Base-by-base conservation (phyloP, 2,113 vertebrate genomes). In the Oryzias curvinotus region DNA sequence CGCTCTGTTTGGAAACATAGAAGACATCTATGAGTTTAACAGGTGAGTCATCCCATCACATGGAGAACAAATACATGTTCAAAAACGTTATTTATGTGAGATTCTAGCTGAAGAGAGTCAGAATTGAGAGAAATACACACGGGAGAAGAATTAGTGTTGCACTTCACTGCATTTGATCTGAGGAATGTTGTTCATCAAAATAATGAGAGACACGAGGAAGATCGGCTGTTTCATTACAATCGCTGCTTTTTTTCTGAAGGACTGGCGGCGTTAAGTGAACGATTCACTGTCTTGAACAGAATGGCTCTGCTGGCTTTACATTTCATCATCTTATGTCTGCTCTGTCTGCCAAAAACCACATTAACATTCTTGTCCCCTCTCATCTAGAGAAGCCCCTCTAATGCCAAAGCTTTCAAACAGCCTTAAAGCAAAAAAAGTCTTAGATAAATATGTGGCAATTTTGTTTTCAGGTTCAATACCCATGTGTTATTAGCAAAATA, bases 11-110 rank as follows among this genome's bases (percentile, higher is more conserved):
- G 96, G 97, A 63, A 99, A 99, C 88, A 97, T 99, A 21, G 96
- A 99, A 79, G 95, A 93, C 85, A 97, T 99, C 84, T 99, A 99
- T 0, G 95, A 94, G 64, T 93, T 99, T 71, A 98, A 97, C 92
- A 98, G 97, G 97, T 98, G 84, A 60, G 71, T 19, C 15, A 46
- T 36, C 45, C 5, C 17, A 12, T 17, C 26, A 25, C 26, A 41
- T 28, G 14, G 7, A 48, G 28, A 42, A 44, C 17, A 46, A 3
- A 12, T 5, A 47, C 13, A 12, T 4, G 2, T 17, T 17, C 25
- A 1, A 36, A 10, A 36, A 13, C 2, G 12, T 36, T 8, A 36
- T 10, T 12, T 5, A 28, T 7, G 26, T 28, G 5, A 28, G 26
- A 28, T 28, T 28, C 5, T 28, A 28, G 8, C 36, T 36, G 12